Base-by-base conservation (phyloP, 2,888 invertebrate species). In the Nowickia ferox region DNA sequence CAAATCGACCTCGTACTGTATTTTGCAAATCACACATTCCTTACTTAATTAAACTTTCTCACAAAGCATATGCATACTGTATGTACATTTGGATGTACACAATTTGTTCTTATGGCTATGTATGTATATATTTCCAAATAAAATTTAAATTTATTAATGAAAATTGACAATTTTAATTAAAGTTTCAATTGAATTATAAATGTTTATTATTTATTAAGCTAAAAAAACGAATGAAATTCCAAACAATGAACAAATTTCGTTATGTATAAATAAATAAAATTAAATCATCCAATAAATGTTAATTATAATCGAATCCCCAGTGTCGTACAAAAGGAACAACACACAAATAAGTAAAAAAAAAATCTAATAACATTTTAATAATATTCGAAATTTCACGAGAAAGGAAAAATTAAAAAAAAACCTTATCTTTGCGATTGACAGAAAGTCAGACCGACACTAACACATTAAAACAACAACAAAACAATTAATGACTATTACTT, bases 221-320 rank as follows among this genome's bases (percentile, higher is more conserved):
- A 5, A 38, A 59, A 63, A 15, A 9, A 10, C 15, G 2, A 65
- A 42, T 38, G 40, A 22, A 57, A 79, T 69, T 53, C 51, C 76
- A 75, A 65, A 69, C 87, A 89, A 89, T 84, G 74, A 88, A 89
- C 61, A 83, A 83, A 86, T 80, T 79, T 83, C 59, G 72, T 86
- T 86, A 88, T 87, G 85, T 68, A 75, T 81, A 87, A 88, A 89
- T 87, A 88, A 88, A 87, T 84, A 75, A 66, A 85, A 72, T 77
- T 69, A 86, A 80, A 84, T 83, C 61, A 84, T 75, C 78, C 84
- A 76, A 86, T 79, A 86, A 87, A 86, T 79, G 65, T 80, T 82
- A 68, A 84, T 86, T 86, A 86, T 83, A 83, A 86, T 86, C 79
- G 79, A 83, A 86, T 86, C 82, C 84, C 84, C 72, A 85, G 57